Conservation (phyloP, 2,888 invertebrate genomes). For the Abrostola tripartita region DNA sequence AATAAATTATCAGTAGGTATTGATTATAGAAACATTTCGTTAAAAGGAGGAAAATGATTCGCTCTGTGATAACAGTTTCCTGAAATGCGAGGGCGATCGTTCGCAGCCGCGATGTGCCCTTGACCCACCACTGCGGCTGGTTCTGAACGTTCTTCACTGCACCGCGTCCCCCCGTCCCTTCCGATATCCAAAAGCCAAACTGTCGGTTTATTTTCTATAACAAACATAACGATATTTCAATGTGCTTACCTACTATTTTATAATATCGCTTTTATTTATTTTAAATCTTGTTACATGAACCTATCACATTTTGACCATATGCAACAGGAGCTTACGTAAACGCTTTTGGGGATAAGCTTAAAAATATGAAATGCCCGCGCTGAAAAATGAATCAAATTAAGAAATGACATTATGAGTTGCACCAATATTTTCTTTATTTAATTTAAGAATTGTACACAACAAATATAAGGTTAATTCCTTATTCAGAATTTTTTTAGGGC, state of each 20-base stretch:
- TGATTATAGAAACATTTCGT: constrained; percentile 53
- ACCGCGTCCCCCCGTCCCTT: constrained; percentile 54
- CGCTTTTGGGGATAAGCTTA: constrained; percentile 19
- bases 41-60: constrained; percentile 64
- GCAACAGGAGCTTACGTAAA: constrained; percentile 7
- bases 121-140: constrained; percentile 69
- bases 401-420: constrained; percentile 11
- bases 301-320: not conserved
- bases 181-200: constrained; percentile 56
- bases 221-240: constrained; percentile 7
- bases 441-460: constrained; percentile 31
- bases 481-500: constrained; percentile 50
- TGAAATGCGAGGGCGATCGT: constrained; percentile 56
- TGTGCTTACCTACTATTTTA: too few species aligned
- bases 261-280: too few species aligned
- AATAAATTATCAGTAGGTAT: constrained; percentile 23
- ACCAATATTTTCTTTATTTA: constrained; percentile 29
- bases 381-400: constrained; percentile 27
- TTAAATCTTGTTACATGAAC: too few species aligned
- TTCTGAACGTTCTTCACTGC: constrained; percentile 63
- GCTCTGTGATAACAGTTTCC: constrained; percentile 57
- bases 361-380: constrained; percentile 18
- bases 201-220: constrained; percentile 46
- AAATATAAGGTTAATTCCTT: constrained; percentile 41
- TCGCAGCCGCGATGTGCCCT: constrained; percentile 72